These are phyloP conservation scores for Turritopsis rubra DNA, from an alignment of 30 jellyfish, hydroid and myxozoan genomes.

Conservation along the genomic window DNA sequence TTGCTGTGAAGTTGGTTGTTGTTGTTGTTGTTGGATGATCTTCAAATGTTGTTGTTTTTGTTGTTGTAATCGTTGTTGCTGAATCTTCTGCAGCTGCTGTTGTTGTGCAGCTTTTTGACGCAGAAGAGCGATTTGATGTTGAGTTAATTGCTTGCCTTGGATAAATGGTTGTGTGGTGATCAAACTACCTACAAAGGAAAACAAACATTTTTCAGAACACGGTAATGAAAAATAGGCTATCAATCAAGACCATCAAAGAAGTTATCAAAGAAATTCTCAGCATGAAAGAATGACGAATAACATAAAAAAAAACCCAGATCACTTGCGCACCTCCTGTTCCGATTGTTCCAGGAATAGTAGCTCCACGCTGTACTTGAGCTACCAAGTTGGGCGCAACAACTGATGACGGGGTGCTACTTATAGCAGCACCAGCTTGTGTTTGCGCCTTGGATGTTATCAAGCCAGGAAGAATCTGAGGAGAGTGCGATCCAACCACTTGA, in stretches of 20 bases:
- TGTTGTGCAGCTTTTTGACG: conserved; percentile 78
- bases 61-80: conserved; percentile 45
- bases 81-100: conserved; percentile 67
- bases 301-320: background rate
- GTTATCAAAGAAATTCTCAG: background rate
- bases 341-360: conserved; percentile 19
- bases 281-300: too few relatives aligned
- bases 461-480: conserved; percentile 5
- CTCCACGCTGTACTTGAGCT: conserved; percentile 34
- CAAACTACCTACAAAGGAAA: conserved; percentile 17
- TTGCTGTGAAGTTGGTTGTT: conserved; percentile 74
- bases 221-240: background rate
- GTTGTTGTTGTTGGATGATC: conserved; percentile 59
- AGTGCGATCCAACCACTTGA: background rate
- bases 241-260: too few relatives aligned
- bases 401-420: conserved; percentile 16
- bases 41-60: conserved; percentile 65
- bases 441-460: background rate
- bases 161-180: conserved; percentile 82
- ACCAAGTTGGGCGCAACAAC: conserved; percentile 22
- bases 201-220: background rate
- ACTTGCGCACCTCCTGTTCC: conserved; percentile 6
- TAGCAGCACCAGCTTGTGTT: background rate
- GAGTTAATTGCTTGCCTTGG: conserved; percentile 86
- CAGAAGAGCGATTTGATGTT: conserved; percentile 79